Conservation (phyloP, 2,797 vertebrate genomes). For the Gallinago solitaria region DNA sequence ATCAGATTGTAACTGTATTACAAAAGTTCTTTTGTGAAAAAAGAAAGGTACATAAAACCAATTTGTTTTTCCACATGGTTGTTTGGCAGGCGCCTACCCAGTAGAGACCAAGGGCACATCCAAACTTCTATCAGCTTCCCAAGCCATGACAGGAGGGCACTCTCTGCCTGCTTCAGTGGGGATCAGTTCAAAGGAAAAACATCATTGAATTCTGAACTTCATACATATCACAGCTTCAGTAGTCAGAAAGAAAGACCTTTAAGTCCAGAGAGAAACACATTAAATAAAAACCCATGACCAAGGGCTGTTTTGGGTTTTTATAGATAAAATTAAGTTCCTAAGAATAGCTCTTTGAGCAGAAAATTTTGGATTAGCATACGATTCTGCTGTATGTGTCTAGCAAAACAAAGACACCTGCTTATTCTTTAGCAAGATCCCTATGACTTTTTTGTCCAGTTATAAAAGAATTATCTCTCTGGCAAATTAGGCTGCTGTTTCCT, state of each 20-base stretch:
- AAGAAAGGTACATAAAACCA: not conserved
- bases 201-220: not conserved
- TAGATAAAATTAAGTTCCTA: not conserved
- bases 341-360: not conserved
- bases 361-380: not conserved
- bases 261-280: not conserved
- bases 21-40: not conserved
- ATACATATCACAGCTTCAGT: not conserved
- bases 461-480: not conserved
- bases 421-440: not conserved
- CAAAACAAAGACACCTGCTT: not conserved
- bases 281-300: not conserved
- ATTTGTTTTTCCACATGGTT: not conserved
- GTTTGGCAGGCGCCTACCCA: accelerated
- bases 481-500: not conserved
- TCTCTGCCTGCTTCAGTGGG: not conserved
- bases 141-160: not conserved
- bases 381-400: not conserved
- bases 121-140: not conserved
- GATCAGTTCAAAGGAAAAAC: not conserved
- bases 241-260: not conserved
- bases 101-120: not conserved
- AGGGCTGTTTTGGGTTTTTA: not conserved
- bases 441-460: not conserved
- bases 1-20: not conserved